Evolutionary conservation across 1,140 invertebrate genomes (phyloP).

Genomic region (Heliothis virescens): DNA sequence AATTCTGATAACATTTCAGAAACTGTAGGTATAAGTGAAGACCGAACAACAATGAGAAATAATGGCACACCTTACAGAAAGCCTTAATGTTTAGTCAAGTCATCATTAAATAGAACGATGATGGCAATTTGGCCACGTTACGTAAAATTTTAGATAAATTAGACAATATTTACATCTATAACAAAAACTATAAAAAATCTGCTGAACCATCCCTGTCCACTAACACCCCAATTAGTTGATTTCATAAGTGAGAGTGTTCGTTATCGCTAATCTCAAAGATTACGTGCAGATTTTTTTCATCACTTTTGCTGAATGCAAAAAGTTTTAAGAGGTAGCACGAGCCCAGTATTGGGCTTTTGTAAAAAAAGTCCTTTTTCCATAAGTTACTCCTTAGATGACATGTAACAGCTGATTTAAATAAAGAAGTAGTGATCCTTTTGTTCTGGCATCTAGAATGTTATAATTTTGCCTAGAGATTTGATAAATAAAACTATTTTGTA

Average conservation of each 20-base stretch:
- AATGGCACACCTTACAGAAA: no score
- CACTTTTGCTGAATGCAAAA: conserved; percentile 12
- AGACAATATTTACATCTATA: not conserved
- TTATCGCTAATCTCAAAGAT: conserved; percentile 9
- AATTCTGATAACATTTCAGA: no score
- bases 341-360: not conserved
- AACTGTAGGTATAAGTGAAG: no score
- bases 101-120: no score
- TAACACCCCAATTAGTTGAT: not conserved
- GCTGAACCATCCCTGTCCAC: not conserved
- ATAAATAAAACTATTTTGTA: no score
- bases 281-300: not conserved
- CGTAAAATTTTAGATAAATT: not conserved
- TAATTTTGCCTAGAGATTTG: no score
- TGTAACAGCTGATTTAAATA: not conserved
- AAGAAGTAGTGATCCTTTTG: no score
- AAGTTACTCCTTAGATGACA: not conserved
- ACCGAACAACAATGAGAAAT: no score
- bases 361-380: not conserved
- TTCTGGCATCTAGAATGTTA: no score
- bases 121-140: no score
- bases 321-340: conserved; percentile 19
- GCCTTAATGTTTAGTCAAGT: no score
- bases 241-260: conserved; percentile 21
- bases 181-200: not conserved